Percentiles rank a stretch among this genome's conserved stretches.
These are phyloP conservation scores for Drosophila seguyi DNA, from an alignment of 1,140 invertebrate species.

Conservation along the genomic window DNA sequence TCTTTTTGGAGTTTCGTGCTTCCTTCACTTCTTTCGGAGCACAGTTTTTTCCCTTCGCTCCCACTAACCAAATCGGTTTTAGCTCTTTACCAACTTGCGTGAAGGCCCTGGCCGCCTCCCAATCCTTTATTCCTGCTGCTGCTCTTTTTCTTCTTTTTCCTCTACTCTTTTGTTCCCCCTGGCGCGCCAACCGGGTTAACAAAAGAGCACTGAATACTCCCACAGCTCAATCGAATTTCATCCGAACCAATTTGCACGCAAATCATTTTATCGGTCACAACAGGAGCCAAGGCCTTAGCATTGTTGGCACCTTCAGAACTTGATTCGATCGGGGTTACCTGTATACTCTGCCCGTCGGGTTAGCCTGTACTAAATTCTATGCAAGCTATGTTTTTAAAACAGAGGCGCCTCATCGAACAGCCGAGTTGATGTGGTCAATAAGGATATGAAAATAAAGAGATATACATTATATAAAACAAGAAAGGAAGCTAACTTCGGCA, in stretches of 20 bases:
- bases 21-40: conserved; percentile 1
- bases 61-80: conserved; percentile 58
- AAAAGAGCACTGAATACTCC: conserved; percentile 71
- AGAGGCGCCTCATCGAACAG: not conserved
- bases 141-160: conserved; percentile 39
- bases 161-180: conserved; percentile 18
- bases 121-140: conserved; percentile 28
- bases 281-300: conserved; percentile 15
- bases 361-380: not conserved
- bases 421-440: not conserved
- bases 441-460: no score
- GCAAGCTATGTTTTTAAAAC: not conserved
- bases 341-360: conserved; percentile 2
- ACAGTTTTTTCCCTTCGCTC: conserved; percentile 40
- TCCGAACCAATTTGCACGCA: conserved; percentile 75
- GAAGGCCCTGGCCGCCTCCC: conserved; percentile 26
- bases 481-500: no score
- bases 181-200: conserved; percentile 62
- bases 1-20: conserved; percentile 57
- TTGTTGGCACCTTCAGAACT: conserved; percentile 26
- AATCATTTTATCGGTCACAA: conserved; percentile 75
- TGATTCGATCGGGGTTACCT: conserved; percentile 15
- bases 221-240: conserved; percentile 79
- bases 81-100: conserved; percentile 64
- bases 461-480: no score